Conservation (phyloP, 1,140 invertebrate species). For the Ceratina japonica region DNA sequence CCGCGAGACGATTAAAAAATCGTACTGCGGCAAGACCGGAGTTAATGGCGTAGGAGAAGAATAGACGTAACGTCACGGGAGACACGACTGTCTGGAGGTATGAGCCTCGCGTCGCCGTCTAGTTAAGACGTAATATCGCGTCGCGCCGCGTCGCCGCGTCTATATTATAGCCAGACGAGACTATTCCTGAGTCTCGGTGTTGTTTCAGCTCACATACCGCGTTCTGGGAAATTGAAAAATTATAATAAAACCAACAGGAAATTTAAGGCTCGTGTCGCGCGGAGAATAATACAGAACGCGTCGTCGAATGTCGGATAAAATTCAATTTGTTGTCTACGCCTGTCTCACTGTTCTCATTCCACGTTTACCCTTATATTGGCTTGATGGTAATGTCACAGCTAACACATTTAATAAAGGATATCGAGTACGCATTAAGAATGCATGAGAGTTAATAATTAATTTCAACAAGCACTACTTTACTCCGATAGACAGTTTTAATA, state of each 20-base stretch:
- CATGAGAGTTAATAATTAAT: no score
- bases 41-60: constrained; percentile 34
- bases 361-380: no score
- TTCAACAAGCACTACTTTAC: no score
- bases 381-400: no score
- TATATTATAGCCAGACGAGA: constrained; percentile 14
- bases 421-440: no score
- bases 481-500: no score
- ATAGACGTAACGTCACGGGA: constrained; percentile 37
- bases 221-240: constrained; percentile 10
- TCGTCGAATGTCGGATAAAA: neutral
- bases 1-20: constrained; percentile 43
- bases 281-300: neutral
- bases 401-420: no score
- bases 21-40: constrained; percentile 5
- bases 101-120: constrained; percentile 43
- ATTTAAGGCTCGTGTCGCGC: neutral
- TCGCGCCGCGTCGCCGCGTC: constrained; percentile 18
- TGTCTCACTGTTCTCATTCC: neutral
- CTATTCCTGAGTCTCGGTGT: constrained; percentile 9
- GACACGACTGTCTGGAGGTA: constrained; percentile 50
- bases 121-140: constrained; percentile 45
- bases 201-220: neutral
- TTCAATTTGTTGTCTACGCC: neutral
- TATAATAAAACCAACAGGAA: neutral